These are phyloP conservation scores for Sminthurinus aureus DNA, from an alignment of 2,888 invertebrate genomes.

Conservation along the genomic window DNA sequence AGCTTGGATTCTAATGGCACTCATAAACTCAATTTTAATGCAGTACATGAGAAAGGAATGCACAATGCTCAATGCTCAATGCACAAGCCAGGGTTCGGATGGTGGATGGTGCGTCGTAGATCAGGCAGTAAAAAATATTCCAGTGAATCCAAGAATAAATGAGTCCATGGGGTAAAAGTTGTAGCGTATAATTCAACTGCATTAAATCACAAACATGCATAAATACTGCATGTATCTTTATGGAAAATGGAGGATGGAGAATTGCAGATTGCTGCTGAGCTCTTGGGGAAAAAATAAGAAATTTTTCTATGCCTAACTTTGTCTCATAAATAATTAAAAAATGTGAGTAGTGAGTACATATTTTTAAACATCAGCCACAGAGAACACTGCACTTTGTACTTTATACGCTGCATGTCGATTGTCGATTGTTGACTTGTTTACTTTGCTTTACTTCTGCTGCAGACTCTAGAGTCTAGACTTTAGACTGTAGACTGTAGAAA, in stretches of 20 bases:
- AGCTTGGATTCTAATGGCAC: no score
- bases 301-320: neutral
- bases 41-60: constrained; percentile 4
- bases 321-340: constrained; percentile 11
- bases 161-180: neutral
- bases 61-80: neutral
- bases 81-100: no score
- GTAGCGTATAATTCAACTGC: neutral
- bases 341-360: no score
- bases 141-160: neutral
- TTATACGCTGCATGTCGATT: neutral
- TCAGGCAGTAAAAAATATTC: neutral
- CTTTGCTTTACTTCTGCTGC: neutral
- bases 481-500: no score
- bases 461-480: no score
- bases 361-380: no score
- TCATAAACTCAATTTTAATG: neutral
- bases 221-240: neutral
- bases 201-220: neutral
- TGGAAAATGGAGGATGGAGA: neutral
- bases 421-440: no score
- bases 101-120: no score
- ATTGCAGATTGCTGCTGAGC: neutral
- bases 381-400: no score
- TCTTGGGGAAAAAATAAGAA: neutral